Percentiles rank a stretch among this genome's conserved stretches.
Evolutionary conservation across 2,113 vertebrate genomes (phyloP).

Genomic region (Stigmatopora nigra): DNA sequence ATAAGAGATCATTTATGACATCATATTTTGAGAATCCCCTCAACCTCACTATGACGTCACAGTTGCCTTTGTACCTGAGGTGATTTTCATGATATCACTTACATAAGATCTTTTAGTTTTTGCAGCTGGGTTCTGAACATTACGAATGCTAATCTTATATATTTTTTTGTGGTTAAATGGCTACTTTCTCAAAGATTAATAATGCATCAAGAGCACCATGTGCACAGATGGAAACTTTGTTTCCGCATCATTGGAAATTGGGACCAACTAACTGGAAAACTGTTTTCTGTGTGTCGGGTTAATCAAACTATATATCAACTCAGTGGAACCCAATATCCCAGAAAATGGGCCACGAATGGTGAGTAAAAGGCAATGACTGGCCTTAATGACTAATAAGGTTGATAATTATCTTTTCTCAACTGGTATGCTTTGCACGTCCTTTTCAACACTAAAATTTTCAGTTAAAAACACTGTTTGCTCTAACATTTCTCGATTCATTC

Average conservation of each 20-base stretch:
- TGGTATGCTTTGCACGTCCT: not conserved
- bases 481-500: not conserved
- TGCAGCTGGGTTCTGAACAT: not conserved
- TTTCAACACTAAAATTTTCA: not conserved
- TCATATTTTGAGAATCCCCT: not conserved
- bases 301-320: not conserved
- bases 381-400: not conserved
- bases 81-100: not conserved
- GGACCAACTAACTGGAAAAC: not conserved
- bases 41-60: constrained; percentile 1
- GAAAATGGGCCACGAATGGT: not conserved
- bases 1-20: not conserved
- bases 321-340: not conserved
- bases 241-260: not conserved
- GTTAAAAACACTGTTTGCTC: not conserved
- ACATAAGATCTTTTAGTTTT: not conserved
- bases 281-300: not conserved
- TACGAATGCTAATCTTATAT: not conserved
- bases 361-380: not conserved
- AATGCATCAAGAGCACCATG: not conserved
- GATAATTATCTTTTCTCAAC: not conserved
- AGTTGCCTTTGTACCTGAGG: not conserved
- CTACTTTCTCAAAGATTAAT: not conserved
- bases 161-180: not conserved
- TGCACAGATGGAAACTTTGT: not conserved